Percentiles rank a stretch among this genome's conserved stretches.
These are phyloP conservation scores for Stercorarius parasiticus DNA, from an alignment of 2,113 vertebrate genomes.

Conservation along the genomic window DNA sequence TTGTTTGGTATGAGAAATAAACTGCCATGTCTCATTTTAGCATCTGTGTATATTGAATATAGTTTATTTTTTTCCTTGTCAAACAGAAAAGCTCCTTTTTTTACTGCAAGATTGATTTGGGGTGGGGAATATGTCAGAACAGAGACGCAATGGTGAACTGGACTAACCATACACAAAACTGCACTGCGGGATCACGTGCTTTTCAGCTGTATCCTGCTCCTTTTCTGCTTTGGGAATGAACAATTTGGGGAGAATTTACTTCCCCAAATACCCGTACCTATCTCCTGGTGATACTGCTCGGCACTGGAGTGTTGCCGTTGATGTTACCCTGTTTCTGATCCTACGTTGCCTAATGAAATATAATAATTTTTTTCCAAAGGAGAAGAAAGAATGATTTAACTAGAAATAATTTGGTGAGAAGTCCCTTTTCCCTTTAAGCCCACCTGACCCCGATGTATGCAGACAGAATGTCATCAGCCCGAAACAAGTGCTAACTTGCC, in stretches of 20 bases:
- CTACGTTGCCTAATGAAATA: background rate
- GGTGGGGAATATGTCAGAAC: background rate
- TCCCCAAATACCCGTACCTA: background rate
- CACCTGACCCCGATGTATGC: too few species aligned
- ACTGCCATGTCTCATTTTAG: accelerated
- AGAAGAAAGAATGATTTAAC: background rate
- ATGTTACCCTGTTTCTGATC: background rate
- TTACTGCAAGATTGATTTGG: background rate
- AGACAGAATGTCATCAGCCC: background rate
- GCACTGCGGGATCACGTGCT: accelerated
- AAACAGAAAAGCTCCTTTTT: background rate
- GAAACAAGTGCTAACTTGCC: background rate
- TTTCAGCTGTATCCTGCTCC: background rate
- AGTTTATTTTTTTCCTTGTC: background rate
- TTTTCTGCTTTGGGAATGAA: background rate
- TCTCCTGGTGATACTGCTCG: background rate
- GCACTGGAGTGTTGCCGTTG: background rate
- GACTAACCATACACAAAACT: background rate
- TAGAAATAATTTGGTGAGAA: background rate
- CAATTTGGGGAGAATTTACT: background rate
- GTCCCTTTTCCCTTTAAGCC: background rate
- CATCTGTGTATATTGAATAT: too few species aligned
- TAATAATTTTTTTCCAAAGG: background rate
- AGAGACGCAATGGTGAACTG: background rate
- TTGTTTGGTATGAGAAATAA: background rate